These are phyloP conservation scores for Oryzias woworae DNA, from an alignment of 2,113 vertebrate genomes.

Conservation along the genomic window DNA sequence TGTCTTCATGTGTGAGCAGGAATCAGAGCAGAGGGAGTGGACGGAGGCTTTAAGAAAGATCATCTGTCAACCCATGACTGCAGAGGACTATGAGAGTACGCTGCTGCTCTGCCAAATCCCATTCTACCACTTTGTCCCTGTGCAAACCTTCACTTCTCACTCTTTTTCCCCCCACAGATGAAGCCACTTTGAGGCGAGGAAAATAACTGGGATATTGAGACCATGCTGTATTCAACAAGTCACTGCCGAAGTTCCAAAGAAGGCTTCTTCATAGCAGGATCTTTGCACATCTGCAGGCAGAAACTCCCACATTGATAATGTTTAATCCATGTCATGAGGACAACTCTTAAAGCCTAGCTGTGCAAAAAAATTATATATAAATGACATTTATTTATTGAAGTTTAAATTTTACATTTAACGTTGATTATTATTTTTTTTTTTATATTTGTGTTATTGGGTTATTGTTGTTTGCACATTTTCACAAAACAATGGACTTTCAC, in stretches of 20 bases:
- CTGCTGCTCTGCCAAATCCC: neutral
- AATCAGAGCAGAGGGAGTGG: constrained; percentile 88
- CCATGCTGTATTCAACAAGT: neutral
- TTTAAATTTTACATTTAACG: neutral
- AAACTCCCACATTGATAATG: neutral
- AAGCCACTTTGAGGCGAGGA: constrained; percentile 69
- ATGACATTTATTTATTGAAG: constrained; percentile 39
- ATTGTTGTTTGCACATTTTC: constrained; percentile 13
- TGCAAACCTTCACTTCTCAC: neutral
- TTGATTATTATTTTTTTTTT: neutral
- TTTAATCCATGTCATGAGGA: constrained; percentile 3
- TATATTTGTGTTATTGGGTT: neutral
- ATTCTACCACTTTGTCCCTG: neutral
- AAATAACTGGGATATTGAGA: constrained; percentile 46
- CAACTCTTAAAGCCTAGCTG: neutral
- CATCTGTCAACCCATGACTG: constrained; percentile 80
- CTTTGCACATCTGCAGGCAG: neutral
- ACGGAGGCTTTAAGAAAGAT: constrained; percentile 80
- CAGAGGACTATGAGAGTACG: constrained; percentile 78
- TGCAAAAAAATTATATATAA: neutral
- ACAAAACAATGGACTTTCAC: neutral
- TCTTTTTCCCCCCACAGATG: constrained; percentile 51
- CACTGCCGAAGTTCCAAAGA: neutral
- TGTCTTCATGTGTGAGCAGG: constrained; percentile 86
- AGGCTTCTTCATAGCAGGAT: neutral